Evolutionary conservation across 1,140 invertebrate species (phyloP), one percentile per base, ranked within the genome.

Genomic region (Lutraria rhynchaena): DNA sequence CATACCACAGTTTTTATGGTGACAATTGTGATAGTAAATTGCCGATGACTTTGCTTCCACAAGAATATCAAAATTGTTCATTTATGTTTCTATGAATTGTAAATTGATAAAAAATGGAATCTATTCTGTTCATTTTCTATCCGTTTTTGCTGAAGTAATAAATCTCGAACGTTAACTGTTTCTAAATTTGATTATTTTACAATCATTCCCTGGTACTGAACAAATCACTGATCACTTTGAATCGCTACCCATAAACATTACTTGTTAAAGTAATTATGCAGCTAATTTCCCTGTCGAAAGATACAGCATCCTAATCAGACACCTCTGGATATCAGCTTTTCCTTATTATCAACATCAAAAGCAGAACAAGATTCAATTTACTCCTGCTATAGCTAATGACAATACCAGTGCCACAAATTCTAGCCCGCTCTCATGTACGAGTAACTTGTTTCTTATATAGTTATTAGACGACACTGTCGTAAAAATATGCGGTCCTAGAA

Each of bases 331-430:
- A 67, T 49, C 63, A 31, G 41, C 63, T 49, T 31, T 67, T 29
- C 22, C 63, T 67, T 67, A 67, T 67, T 67, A 67, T 67, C 63
- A 67, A 67, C 63, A 49, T 67, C 63, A 67, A 67, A 67, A 67
- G 63, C 31, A 37, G 63, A 31, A 49, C 63, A 67, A 49, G 63
- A 67, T 67, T 67, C 63, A 67, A 67, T 67, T 67, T 67, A 49
- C 63, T 27, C 63, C 27, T 67, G 31, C 63, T 67, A 19, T 19
- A 51, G 22, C 33, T 67, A 67, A 67, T 67, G 63, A 67, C 41
- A 67, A 51, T 67, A 46, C 63, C 63, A 67, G 63, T 41, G 37
- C 15, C 15, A 7, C 5, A 41, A 41, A 41, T 41, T 41, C 15
- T 41, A 41, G 37, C 37, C 37, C 37, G 37, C 37, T 41, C 37